Conservation (phyloP, 2,113 vertebrate genomes). For the Sapajus apella region DNA sequence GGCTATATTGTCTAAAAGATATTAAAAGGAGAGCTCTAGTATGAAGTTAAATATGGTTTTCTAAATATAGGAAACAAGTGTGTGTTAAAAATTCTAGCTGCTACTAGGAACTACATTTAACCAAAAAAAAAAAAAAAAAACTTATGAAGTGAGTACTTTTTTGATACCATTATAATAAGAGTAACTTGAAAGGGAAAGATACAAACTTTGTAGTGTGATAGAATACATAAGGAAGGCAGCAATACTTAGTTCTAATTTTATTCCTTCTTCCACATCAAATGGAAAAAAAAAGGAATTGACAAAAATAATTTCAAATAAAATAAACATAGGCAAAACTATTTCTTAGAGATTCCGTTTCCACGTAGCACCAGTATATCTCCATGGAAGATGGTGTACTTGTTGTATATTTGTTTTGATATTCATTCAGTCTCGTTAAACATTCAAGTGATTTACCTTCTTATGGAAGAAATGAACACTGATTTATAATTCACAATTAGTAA, state of each 20-base stretch:
- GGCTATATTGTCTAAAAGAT: neutral
- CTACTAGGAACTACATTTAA: neutral
- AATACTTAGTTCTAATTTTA: neutral
- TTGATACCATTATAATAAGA: neutral
- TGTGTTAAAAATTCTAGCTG: neutral
- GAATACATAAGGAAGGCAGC: neutral
- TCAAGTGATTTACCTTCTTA: neutral
- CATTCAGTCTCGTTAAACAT: neutral
- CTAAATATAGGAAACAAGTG: neutral
- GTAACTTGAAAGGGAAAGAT: neutral
- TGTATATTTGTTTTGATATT: constrained; percentile 4
- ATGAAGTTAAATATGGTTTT: neutral
- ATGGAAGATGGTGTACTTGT: neutral
- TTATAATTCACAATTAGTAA: neutral
- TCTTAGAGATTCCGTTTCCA: neutral
- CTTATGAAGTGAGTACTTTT: neutral
- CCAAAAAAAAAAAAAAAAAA: neutral
- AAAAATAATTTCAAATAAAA: neutral
- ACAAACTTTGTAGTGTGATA: neutral
- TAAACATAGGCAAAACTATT: neutral
- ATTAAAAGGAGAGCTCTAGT: neutral
- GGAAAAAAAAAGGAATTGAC: neutral
- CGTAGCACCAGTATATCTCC: neutral
- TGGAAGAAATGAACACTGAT: neutral
- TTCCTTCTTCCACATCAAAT: neutral